Evolutionary conservation across 2,797 vertebrate species (phyloP).

Genomic region (Micropoecilia bifurca): DNA sequence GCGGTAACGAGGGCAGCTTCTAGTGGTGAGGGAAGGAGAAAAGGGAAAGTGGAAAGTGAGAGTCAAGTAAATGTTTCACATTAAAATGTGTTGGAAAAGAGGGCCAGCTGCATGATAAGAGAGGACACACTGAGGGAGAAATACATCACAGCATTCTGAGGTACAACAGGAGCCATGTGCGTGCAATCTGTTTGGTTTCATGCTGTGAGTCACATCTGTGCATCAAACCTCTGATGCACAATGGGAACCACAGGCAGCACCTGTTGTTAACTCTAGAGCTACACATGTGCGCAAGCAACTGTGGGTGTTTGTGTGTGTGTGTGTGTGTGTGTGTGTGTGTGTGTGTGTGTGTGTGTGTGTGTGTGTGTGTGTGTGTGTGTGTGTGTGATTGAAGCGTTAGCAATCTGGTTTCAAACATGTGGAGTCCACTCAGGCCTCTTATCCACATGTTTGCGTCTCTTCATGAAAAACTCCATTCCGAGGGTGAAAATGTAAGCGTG

Average conservation of each 20-base stretch:
- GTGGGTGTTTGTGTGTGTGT: neutral
- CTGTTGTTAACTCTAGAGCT: constrained; percentile 40
- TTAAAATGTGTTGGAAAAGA: constrained; percentile 30
- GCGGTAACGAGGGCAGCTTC: constrained; percentile 47
- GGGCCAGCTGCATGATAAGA: constrained; percentile 45
- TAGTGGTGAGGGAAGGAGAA: neutral
- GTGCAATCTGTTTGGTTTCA: constrained; percentile 22
- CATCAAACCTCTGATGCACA: constrained; percentile 30
- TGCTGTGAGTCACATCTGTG: constrained; percentile 42
- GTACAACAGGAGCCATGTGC: constrained; percentile 10
- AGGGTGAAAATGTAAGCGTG: neutral
- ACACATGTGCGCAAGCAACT: constrained; percentile 7
- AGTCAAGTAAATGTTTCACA: constrained; percentile 33
- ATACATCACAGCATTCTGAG: constrained; percentile 27
- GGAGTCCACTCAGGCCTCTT: neutral
- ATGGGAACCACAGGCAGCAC: constrained; percentile 22
- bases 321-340: neutral
- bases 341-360: neutral
- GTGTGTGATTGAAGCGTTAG: neutral
- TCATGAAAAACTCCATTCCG: neutral
- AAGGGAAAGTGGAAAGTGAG: constrained; percentile 25
- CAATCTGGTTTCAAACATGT: neutral
- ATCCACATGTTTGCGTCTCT: neutral
- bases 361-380: constrained; percentile 6
- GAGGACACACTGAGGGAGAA: constrained; percentile 49